Percentiles rank a stretch among this genome's conserved stretches.
phyloP scores from a whole-genome alignment of 2,113 vertebrate genomes.

The Anarrhichthys ocellatus region DNA sequence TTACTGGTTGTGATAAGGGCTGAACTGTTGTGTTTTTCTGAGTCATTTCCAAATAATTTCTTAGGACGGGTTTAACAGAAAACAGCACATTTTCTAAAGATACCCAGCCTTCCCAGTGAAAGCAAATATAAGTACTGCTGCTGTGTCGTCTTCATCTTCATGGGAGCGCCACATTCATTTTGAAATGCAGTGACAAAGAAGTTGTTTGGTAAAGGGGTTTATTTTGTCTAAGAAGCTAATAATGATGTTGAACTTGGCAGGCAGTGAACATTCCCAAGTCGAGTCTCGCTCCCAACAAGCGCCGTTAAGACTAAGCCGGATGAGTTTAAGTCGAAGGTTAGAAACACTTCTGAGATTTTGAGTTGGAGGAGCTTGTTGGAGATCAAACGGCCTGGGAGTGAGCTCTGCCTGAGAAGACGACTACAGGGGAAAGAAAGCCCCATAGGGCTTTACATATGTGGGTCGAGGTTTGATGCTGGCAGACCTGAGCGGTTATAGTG shows the following conservation, averaged over 20 bases:
- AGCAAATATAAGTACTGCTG: not conserved
- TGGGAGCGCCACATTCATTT: too few species aligned
- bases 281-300: not conserved
- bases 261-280: not conserved
- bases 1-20: too few species aligned
- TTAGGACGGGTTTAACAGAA: not conserved
- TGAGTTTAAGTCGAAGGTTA: not conserved
- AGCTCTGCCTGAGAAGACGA: constrained; percentile 16
- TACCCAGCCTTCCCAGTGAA: too few species aligned
- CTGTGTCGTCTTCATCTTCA: not conserved
- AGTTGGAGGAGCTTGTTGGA: constrained; percentile 3
- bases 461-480: not conserved
- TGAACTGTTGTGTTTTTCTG: not conserved
- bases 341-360: not conserved
- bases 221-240: not conserved
- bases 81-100: not conserved
- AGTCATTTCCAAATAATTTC: not conserved
- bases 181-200: too few species aligned
- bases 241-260: constrained; percentile 2
- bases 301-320: not conserved
- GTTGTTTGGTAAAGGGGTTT: not conserved
- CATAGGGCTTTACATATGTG: not conserved
- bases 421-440: not conserved
- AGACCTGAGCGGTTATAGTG: not conserved
- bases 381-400: not conserved